Base-by-base conservation (phyloP, 1,140 invertebrate genomes). In the Drosophila sucinea region DNA sequence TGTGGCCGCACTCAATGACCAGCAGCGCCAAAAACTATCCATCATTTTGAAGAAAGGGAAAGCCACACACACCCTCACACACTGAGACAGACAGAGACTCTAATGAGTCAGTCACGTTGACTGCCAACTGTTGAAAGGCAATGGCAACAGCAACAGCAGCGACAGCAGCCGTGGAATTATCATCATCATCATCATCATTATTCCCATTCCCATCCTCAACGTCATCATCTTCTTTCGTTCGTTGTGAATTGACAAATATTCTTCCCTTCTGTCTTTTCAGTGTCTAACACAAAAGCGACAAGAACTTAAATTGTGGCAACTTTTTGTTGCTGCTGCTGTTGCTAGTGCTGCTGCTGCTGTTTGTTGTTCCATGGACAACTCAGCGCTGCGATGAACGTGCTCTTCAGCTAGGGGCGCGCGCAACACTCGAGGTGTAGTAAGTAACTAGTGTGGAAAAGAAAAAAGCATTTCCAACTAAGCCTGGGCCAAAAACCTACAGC, bases 21-120 rank as follows among this genome's bases (percentile, higher is more conserved):
- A 86, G 73, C 81, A 86, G 62, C 82, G 83, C 57, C 83, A 73
- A 75, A 85, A 83, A 89, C 83, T 83, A 89, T 87, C 83, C 83
- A 87, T 87, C 77, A 83, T 79, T 77, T 47, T 27, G 44, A 25
- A 51, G 44, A 51, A 51, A 27, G 44, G 44, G 30, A 51, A 29
- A 64, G 47, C 62, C 29, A 17, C 51, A 54, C 44, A 64, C 23
- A 35, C 2, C 29, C 44, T 33, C 29, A 47, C 25, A 30, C 23
- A 51, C 23, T 25, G 44, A 23, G 23, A 51, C 23, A 8, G 44
- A 58, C 27, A 60, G 38, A 11, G 29, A 32, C 69, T 77, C 66
- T 81, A 77, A 81, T 81, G 63, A 81, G 76, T 78, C 70, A 81
- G 76, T 78, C 70, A 71, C 70, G 73, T 67, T 77, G 67, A 67